phyloP scores from a whole-genome alignment of 2,888 invertebrate genomes.

The Nomada ruficornis region DNA sequence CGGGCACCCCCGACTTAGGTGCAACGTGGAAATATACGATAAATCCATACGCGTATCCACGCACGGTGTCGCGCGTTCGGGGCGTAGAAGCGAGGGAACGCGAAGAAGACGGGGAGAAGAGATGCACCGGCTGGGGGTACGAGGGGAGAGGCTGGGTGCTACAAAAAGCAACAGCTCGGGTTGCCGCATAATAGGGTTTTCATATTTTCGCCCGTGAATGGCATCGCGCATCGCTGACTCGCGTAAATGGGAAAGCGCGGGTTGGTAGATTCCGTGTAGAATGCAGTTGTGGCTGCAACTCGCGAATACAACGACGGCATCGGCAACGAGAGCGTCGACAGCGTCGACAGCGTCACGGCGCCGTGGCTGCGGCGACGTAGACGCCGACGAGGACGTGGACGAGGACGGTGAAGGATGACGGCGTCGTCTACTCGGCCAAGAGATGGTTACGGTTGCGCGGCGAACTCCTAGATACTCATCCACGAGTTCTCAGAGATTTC shows the following conservation, averaged over 20 bases:
- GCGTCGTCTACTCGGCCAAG: conserved; percentile 10
- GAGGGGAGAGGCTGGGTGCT: conserved; percentile 1
- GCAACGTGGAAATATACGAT: conserved; percentile 75
- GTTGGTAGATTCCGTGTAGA: conserved; percentile 44
- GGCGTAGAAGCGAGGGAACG: conserved; percentile 15
- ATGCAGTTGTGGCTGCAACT: conserved; percentile 53
- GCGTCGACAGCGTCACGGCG: conserved; percentile 14
- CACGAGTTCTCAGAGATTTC: conserved; percentile 28
- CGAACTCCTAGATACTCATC: conserved; percentile 32
- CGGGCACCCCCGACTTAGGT: conserved; percentile 68
- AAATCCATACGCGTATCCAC: conserved; percentile 66
- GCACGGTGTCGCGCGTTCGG: conserved; percentile 45
- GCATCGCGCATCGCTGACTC: conserved; percentile 81
- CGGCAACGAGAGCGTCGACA: conserved; percentile 42
- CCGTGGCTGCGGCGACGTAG: not conserved
- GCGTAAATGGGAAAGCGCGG: conserved; percentile 76
- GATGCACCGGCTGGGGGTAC: not conserved
- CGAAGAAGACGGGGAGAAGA: not conserved
- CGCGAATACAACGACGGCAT: conserved; percentile 58
- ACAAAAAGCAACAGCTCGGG: conserved; percentile 65
- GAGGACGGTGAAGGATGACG: conserved; percentile 20
- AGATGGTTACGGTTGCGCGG: conserved; percentile 4
- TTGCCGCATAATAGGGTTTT: conserved; percentile 76
- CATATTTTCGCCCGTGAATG: conserved; percentile 78
- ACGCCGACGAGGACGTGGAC: conserved; percentile 7